Evolutionary conservation across 2,888 invertebrate genomes (phyloP).

Genomic region (Drosophila quasianomalipes): DNA sequence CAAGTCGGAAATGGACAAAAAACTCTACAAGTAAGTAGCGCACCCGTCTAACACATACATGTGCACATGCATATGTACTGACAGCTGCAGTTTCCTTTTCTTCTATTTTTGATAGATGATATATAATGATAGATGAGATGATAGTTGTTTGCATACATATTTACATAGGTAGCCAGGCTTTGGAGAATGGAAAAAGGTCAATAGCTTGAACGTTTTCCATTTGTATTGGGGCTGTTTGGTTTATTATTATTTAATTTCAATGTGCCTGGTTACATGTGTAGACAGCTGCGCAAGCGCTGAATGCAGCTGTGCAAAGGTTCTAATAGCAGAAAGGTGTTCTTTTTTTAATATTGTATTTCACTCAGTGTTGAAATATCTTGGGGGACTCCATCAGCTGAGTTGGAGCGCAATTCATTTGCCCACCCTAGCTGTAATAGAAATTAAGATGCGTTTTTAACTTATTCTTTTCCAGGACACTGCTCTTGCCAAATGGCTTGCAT

Average conservation of each 20-base stretch:
- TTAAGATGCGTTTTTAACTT: not conserved
- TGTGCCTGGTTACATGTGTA: not conserved
- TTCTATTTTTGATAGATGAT: not conserved
- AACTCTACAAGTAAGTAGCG: conserved; percentile 89
- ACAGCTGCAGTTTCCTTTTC: not conserved
- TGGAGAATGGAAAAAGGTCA: not conserved
- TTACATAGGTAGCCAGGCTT: not conserved
- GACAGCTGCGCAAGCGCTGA: not conserved
- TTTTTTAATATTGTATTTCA: not conserved
- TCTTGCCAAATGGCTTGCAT: conserved; percentile 90
- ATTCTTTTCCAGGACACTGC: conserved; percentile 86
- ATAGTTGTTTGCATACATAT: not conserved
- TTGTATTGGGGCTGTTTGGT: not conserved
- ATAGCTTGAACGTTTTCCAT: not conserved
- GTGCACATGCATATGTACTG: not conserved
- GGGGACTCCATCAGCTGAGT: not conserved
- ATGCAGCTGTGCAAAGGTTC: not conserved
- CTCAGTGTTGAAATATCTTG: not conserved
- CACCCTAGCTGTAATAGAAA: not conserved
- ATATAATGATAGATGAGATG: not conserved
- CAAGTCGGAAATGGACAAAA: conserved; percentile 92
- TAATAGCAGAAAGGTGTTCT: not conserved
- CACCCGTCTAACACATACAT: not conserved
- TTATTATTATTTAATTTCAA: not conserved
- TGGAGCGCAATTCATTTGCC: not conserved